A percentile compares a stretch with the other conserved stretches of the same genome.
Conservation (phyloP, 1,140 invertebrate genomes). For the Paralvinella palmiformis region DNA sequence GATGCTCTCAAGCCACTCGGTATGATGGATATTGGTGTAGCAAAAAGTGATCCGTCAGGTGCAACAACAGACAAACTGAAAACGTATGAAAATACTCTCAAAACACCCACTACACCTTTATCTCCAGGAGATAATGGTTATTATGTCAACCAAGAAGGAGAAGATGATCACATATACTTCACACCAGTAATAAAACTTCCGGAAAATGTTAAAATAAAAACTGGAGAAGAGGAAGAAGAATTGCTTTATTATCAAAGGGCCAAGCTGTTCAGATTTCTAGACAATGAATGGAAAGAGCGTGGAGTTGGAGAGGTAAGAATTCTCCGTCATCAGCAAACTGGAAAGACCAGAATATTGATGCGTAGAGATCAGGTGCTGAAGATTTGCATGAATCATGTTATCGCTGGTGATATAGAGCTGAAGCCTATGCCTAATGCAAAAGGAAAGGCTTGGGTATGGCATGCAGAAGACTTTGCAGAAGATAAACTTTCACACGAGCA, state of each 20-base stretch:
- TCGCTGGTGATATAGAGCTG: slow-evolving; percentile 38
- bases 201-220: slow-evolving; percentile 65
- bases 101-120: background rate
- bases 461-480: slow-evolving; percentile 77
- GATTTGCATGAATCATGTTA: slow-evolving; percentile 50
- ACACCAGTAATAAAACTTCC: slow-evolving; percentile 79
- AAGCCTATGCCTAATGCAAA: slow-evolving; percentile 58
- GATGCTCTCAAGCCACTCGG: too few species aligned
- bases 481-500: slow-evolving; percentile 65
- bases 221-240: slow-evolving; percentile 76
- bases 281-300: slow-evolving; percentile 47
- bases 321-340: slow-evolving; percentile 51
- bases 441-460: slow-evolving; percentile 69
- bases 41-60: too few species aligned
- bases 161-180: slow-evolving; percentile 72
- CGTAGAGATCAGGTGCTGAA: slow-evolving; percentile 43
- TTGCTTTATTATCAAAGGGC: slow-evolving; percentile 53
- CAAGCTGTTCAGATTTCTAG: slow-evolving; percentile 43
- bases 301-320: slow-evolving; percentile 50
- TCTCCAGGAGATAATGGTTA: background rate
- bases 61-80: too few species aligned
- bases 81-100: too few species aligned
- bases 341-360: slow-evolving; percentile 36
- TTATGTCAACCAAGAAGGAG: slow-evolving; percentile 61
- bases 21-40: too few species aligned